phyloP scores from a whole-genome alignment of 2,797 vertebrate species.

The Syndactyla subalaris region DNA sequence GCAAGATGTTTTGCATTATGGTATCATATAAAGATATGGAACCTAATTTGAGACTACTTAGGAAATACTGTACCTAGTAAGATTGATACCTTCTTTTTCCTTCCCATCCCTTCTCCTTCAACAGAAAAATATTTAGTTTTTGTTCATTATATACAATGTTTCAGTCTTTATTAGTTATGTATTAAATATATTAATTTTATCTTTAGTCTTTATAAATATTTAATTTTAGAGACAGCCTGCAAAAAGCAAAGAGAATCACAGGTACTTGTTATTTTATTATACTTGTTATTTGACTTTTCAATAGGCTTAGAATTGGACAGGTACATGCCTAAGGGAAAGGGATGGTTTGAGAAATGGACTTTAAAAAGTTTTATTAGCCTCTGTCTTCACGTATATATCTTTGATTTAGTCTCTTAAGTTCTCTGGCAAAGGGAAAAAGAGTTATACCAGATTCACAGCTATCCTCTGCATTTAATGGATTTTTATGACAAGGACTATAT shows the following conservation, averaged over 20 bases:
- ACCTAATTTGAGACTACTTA: neutral
- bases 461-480: neutral
- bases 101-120: neutral
- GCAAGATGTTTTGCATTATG: neutral
- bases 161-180: neutral
- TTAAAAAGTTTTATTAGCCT: neutral
- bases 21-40: neutral
- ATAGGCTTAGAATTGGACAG: neutral
- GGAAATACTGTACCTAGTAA: neutral
- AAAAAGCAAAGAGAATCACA: neutral
- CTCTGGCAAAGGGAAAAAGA: neutral
- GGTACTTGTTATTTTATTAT: neutral
- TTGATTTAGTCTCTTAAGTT: neutral
- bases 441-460: neutral
- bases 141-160: neutral
- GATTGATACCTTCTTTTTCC: neutral
- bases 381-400: neutral
- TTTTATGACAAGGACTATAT: neutral
- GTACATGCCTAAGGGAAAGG: neutral
- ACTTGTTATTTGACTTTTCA: neutral
- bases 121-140: neutral
- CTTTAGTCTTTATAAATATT: neutral
- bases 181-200: neutral
- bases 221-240: neutral
- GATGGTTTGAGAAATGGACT: neutral